Evolutionary conservation across 2,888 invertebrate genomes (phyloP).

Genomic region (Drosophila gaucha): DNA sequence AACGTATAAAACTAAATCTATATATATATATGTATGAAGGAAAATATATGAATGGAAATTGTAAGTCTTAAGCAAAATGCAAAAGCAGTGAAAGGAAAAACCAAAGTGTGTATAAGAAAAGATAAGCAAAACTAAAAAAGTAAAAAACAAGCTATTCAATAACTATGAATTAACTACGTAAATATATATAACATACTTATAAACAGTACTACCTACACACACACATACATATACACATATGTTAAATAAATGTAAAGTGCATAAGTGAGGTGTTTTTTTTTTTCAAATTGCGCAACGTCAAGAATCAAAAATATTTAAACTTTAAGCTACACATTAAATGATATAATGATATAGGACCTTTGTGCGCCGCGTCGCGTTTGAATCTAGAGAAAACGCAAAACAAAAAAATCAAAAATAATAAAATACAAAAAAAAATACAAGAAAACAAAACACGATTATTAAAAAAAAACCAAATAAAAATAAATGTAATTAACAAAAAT

Average conservation of each 20-base stretch:
- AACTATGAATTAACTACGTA: constrained; percentile 41
- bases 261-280: constrained; percentile 53
- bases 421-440: constrained; percentile 24
- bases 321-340: constrained; percentile 35
- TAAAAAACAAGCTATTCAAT: constrained; percentile 31
- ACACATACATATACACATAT: constrained; percentile 41
- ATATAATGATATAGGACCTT: constrained; percentile 25
- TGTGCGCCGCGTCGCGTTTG: constrained; percentile 26
- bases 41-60: constrained; percentile 22
- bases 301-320: constrained; percentile 53
- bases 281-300: constrained; percentile 44
- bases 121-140: constrained; percentile 7
- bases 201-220: constrained; percentile 64
- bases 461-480: constrained; percentile 47
- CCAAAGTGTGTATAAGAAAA: constrained; percentile 72
- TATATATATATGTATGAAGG: constrained; percentile 13
- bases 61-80: constrained; percentile 32
- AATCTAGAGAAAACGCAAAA: constrained; percentile 32
- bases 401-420: constrained; percentile 47
- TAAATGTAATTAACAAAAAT: constrained; percentile 62
- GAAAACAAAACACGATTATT: constrained; percentile 16
- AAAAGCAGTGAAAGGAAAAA: constrained; percentile 65
- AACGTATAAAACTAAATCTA: constrained; percentile 21
- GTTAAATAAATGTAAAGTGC: constrained; percentile 66
- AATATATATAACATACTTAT: constrained; percentile 37